phyloP scores from a whole-genome alignment of 2,888 invertebrate genomes.

The Apotomis turbidana region DNA sequence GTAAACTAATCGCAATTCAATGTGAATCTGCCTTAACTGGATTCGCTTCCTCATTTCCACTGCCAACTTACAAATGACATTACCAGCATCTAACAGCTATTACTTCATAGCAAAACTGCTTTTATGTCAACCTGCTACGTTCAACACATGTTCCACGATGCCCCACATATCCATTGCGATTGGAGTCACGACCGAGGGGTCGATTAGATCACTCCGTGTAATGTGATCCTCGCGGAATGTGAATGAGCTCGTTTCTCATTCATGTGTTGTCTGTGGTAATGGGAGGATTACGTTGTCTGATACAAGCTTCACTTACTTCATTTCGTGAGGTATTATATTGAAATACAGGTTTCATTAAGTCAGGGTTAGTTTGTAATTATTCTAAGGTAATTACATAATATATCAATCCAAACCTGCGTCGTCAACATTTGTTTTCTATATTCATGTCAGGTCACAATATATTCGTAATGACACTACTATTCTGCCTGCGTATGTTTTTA shows the following conservation, averaged over 20 bases:
- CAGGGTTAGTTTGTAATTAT: too few species aligned
- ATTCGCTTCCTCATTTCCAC: conserved; percentile 23
- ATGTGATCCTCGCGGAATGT: conserved; percentile 31
- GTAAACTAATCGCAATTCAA: conserved; percentile 5
- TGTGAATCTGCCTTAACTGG: background rate
- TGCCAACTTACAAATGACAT: conserved; percentile 7
- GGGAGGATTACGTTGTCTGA: conserved; percentile 1
- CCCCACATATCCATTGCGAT: conserved; percentile 9
- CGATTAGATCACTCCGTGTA: conserved; percentile 28
- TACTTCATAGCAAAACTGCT: conserved; percentile 36
- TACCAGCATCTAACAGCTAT: background rate
- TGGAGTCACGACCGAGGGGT: conserved; percentile 15
- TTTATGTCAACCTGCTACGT: background rate
- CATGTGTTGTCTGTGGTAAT: conserved; percentile 26
- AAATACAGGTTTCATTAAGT: too few species aligned
- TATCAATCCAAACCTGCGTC: too few species aligned
- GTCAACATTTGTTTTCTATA: too few species aligned
- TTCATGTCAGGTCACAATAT: too few species aligned
- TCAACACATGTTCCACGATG: background rate
- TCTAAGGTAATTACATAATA: too few species aligned
- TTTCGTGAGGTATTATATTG: too few species aligned
- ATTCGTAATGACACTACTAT: too few species aligned
- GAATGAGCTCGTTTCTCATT: conserved; percentile 30
- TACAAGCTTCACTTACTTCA: background rate
- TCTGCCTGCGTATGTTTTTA: too few species aligned